Evolutionary conservation across 37 sponge, comb jelly and placozoan species (phyloP).

Genomic region (Ianthella basta): DNA sequence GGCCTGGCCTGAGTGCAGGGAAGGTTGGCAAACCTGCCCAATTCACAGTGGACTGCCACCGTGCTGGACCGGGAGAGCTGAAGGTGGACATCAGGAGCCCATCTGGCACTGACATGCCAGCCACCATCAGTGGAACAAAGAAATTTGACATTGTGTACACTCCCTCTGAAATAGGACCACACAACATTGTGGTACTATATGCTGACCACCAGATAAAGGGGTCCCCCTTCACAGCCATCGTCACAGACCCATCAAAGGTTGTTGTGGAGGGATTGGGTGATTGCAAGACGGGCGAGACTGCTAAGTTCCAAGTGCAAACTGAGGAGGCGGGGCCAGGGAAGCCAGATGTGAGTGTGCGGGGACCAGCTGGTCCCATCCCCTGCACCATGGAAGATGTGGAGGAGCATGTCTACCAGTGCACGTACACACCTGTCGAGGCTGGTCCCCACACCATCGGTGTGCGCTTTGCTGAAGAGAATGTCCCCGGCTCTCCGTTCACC

Average conservation of each 20-base stretch:
- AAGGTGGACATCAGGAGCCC: constrained; percentile 57
- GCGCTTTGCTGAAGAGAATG: constrained; percentile 48
- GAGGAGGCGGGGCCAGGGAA: constrained; percentile 74
- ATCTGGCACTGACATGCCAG: constrained; percentile 37
- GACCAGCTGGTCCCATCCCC: constrained; percentile 47
- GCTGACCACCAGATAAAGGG: constrained; percentile 65
- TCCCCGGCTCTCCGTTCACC: constrained; percentile 71
- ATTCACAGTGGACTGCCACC: constrained; percentile 70
- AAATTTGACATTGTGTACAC: constrained; percentile 17
- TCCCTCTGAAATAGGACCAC: constrained; percentile 26
- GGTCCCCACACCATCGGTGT: constrained; percentile 64
- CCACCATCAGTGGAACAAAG: not conserved
- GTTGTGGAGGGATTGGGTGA: constrained; percentile 52
- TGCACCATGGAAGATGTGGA: constrained; percentile 33
- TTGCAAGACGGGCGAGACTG: constrained; percentile 47
- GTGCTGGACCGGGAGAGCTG: constrained; percentile 74
- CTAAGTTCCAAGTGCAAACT: constrained; percentile 68
- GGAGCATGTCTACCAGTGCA: constrained; percentile 39
- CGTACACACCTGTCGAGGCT: constrained; percentile 46
- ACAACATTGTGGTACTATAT: constrained; percentile 52
- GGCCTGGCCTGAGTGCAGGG: constrained; percentile 49
- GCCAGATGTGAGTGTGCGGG: constrained; percentile 50
- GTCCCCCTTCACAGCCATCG: constrained; percentile 64
- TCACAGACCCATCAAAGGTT: constrained; percentile 39
- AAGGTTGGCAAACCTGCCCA: constrained; percentile 47